Evolutionary conservation across 2,113 vertebrate genomes (phyloP).

Genomic region (Barbus barbus): DNA sequence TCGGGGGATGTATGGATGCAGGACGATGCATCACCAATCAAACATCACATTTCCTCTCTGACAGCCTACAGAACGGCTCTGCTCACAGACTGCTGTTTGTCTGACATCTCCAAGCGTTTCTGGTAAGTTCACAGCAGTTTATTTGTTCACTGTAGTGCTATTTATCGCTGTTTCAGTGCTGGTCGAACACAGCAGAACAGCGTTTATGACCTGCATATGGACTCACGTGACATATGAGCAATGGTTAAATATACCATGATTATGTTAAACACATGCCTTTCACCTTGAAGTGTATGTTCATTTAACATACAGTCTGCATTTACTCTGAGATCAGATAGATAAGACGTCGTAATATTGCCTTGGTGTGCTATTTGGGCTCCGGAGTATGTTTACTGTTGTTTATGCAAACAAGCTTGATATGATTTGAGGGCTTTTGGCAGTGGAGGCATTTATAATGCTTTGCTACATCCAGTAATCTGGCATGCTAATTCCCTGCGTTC

Average conservation of each 20-base stretch:
- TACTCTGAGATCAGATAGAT: background rate
- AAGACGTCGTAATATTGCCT: background rate
- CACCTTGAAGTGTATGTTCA: constrained; percentile 22
- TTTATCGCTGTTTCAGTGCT: background rate
- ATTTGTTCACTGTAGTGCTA: background rate
- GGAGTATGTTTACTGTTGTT: background rate
- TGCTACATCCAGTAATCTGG: background rate
- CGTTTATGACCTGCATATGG: background rate
- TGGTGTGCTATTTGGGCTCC: background rate
- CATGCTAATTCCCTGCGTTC: background rate
- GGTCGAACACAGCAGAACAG: background rate
- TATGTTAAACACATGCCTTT: background rate
- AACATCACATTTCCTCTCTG: background rate
- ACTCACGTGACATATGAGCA: constrained; percentile 2
- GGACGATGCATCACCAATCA: background rate
- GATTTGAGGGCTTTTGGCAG: background rate
- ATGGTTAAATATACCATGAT: background rate
- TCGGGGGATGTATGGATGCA: background rate
- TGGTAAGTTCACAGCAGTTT: constrained; percentile 25
- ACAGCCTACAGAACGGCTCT: background rate
- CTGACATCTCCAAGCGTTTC: background rate
- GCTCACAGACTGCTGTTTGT: constrained; percentile 11
- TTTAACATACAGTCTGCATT: background rate
- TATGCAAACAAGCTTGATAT: background rate
- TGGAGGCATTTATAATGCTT: background rate